These are phyloP conservation scores for Boulengeromyrus knoepffleri DNA, from an alignment of 2,113 vertebrate species.

Conservation along the genomic window DNA sequence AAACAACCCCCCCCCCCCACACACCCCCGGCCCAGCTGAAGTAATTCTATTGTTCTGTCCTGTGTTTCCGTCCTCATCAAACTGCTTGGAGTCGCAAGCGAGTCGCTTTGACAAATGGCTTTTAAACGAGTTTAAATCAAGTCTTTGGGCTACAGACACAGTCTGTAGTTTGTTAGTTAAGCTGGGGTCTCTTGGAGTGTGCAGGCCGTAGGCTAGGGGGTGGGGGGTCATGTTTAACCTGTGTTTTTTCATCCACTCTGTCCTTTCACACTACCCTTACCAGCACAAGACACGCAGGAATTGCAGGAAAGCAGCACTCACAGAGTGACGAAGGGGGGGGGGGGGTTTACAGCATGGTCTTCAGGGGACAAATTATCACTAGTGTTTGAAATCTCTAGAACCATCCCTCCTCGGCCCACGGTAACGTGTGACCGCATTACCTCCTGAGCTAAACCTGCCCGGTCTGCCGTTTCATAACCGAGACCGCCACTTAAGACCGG, in stretches of 20 bases:
- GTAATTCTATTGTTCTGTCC: background rate
- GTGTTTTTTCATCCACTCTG: background rate
- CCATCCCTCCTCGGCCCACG: constrained; percentile 35
- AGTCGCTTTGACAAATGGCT: background rate
- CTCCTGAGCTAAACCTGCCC: constrained; percentile 41
- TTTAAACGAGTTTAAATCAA: background rate
- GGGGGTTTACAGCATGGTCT: background rate
- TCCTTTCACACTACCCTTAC: background rate
- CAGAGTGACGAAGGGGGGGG: background rate
- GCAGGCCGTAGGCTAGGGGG: no score
- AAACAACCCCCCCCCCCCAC: background rate
- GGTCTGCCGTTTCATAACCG: constrained; percentile 62
- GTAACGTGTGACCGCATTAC: constrained; percentile 62
- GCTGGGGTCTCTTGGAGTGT: background rate
- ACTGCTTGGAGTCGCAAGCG: background rate
- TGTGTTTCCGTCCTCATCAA: background rate
- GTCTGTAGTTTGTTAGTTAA: background rate
- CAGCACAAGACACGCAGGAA: background rate
- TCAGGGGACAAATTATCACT: constrained; percentile 26
- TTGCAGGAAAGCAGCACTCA: background rate
- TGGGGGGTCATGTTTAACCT: background rate
- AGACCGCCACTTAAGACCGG: constrained; percentile 48
- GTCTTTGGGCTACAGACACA: background rate
- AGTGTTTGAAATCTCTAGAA: constrained; percentile 16
- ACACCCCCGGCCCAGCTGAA: background rate